These are phyloP conservation scores for Platichthys stellatus DNA, from an alignment of 2,113 vertebrate species.

Conservation along the genomic window DNA sequence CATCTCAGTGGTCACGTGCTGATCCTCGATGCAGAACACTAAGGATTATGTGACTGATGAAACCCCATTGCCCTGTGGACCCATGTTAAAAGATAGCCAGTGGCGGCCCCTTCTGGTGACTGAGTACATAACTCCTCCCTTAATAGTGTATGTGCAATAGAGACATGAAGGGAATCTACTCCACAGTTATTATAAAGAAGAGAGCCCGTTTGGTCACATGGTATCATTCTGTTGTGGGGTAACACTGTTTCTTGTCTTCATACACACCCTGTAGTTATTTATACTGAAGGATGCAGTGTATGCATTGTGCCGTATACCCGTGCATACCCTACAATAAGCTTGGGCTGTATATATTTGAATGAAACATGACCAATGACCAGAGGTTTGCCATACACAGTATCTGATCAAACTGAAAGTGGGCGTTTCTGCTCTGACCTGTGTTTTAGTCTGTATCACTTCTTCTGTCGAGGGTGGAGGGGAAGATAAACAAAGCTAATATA, in stretches of 20 bases:
- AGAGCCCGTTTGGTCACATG: slow-evolving; percentile 23
- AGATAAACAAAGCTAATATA: slow-evolving; percentile 71
- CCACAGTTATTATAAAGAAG: slow-evolving; percentile 34
- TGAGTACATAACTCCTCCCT: slow-evolving; percentile 38
- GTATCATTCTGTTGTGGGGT: slow-evolving; percentile 40
- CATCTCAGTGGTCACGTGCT: slow-evolving; percentile 14
- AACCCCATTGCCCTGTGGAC: slow-evolving; percentile 29
- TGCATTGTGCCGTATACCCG: slow-evolving; percentile 40
- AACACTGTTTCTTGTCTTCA: slow-evolving; percentile 39
- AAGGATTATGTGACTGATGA: slow-evolving; percentile 48
- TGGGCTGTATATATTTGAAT: slow-evolving; percentile 52
- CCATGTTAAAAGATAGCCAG: slow-evolving; percentile 19
- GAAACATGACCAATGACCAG: slow-evolving; percentile 26
- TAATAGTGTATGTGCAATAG: slow-evolving; percentile 42
- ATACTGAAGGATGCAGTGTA: slow-evolving; percentile 55
- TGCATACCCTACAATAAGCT: slow-evolving; percentile 45
- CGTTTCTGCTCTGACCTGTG: slow-evolving; percentile 23
- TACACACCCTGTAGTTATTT: slow-evolving; percentile 46
- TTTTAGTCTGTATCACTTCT: slow-evolving; percentile 39
- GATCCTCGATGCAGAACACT: slow-evolving; percentile 50
- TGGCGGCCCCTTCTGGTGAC: slow-evolving; percentile 63
- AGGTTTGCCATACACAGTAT: slow-evolving; percentile 38
- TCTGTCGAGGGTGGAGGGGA: slow-evolving; percentile 48
- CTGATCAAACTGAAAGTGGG: slow-evolving; percentile 29
- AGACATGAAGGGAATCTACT: slow-evolving; percentile 41